Base-by-base conservation (phyloP, 2,113 vertebrate species). In the Oreochromis tanganicae region DNA sequence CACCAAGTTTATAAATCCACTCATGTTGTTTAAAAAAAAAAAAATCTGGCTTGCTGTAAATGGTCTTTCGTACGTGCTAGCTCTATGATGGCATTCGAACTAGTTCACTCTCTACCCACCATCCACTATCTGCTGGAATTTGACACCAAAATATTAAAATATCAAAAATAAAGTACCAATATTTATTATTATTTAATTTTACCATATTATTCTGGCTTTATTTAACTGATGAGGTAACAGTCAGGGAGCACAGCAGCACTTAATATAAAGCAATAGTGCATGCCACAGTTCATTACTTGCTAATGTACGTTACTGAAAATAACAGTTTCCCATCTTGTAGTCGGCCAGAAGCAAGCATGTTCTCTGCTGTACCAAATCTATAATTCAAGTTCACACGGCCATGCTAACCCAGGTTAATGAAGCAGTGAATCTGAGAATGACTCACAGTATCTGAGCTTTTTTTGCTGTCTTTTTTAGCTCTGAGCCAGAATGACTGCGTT, bases 321-420 rank as follows among this genome's bases (percentile, higher is more conserved):
- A 91, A 61, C 36, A 66, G 13, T 87, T 82, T 84, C 56, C 43
- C 52, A 48, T 91, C 81, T 80, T 56, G 80, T 79, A 52, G 52
- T 88, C 61, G 78, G 48, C 34, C 63, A 83, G 55, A 81, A 83
- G 85, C 59, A 41, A 71, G 61, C 50, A 59, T 43, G 57, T 87
- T 92, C 54, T 41, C 78, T 16, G 8, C 84, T 91, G 87, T 85
- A 82, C 36, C 83, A 50, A 80, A 94, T 95, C 17, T 85, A 92
- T 93, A 91, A 94, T 94, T 92, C 85, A 93, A 75, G 81, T 82
- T 90, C 85, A 89, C 87, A 66, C 6, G 54, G 82, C 83, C 52
- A 54, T 34, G 41, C 85, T 91, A 90, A 89, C 85, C 27, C 41
- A 9, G 84, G 59, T 87, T 95, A 94, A 94, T 93, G 93, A 91